phyloP scores from a whole-genome alignment of 2,797 vertebrate genomes.

The Microchirus variegatus region DNA sequence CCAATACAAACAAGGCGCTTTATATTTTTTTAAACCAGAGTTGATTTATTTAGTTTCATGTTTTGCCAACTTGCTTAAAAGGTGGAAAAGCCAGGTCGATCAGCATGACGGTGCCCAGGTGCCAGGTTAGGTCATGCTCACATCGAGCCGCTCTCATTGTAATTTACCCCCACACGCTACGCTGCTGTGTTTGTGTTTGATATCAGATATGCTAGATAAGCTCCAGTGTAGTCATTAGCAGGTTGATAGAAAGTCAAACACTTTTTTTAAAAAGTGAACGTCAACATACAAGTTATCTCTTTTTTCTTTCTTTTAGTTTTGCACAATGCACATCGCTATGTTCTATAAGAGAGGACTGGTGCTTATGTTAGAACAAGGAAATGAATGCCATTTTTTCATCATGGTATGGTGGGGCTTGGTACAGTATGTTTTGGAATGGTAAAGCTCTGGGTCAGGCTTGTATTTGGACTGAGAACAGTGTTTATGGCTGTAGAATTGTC shows the following conservation, averaged over 20 bases:
- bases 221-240: constrained; percentile 54
- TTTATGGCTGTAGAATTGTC: too few relatives aligned
- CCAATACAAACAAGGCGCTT: constrained; percentile 70
- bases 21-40: constrained; percentile 64
- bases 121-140: constrained; percentile 80
- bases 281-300: constrained; percentile 7
- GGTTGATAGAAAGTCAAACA: constrained; percentile 79
- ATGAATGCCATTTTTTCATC: neutral
- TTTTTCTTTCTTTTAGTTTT: constrained; percentile 32
- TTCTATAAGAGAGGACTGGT: neutral
- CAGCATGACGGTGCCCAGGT: constrained; percentile 79
- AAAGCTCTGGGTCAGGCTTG: too few relatives aligned
- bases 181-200: constrained; percentile 67
- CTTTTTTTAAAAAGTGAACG: constrained; percentile 54
- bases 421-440: too few relatives aligned
- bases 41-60: constrained; percentile 78
- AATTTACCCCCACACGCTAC: constrained; percentile 39
- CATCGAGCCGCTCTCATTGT: constrained; percentile 70
- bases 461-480: too few relatives aligned
- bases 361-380: neutral
- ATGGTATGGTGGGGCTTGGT: too few relatives aligned
- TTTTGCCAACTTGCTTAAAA: constrained; percentile 81
- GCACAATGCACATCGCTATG: constrained; percentile 14
- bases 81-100: constrained; percentile 80
- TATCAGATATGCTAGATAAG: constrained; percentile 69